Evolutionary conservation across 2,113 vertebrate species (phyloP).

Genomic region (Sphyrna mokarran): DNA sequence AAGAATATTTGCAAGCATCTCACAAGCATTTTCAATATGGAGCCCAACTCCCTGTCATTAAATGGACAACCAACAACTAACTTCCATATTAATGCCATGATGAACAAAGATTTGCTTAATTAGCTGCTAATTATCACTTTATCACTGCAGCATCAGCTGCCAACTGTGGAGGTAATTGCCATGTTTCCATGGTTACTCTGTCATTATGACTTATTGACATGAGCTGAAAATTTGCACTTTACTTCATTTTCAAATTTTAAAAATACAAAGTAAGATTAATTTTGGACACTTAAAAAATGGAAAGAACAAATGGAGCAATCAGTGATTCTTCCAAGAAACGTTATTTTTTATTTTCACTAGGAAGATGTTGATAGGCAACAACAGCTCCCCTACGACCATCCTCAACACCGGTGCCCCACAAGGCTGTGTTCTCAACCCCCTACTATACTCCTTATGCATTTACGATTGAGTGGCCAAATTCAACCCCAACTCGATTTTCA

Average conservation of each 20-base stretch:
- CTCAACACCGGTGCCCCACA: too few species aligned
- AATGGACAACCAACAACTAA: neutral
- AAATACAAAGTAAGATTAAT: neutral
- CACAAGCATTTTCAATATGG: neutral
- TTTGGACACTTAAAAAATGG: neutral
- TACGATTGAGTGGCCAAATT: too few species aligned
- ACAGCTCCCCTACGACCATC: too few species aligned
- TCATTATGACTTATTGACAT: slow-evolving; percentile 10
- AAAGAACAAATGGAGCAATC: neutral
- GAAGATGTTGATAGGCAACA: neutral
- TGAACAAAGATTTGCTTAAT: slow-evolving; percentile 31
- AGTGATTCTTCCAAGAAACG: neutral
- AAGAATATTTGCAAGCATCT: neutral
- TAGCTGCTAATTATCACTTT: slow-evolving; percentile 34
- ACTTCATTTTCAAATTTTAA: neutral
- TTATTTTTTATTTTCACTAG: neutral
- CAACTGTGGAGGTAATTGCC: slow-evolving; percentile 16
- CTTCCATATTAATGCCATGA: slow-evolving; percentile 24
- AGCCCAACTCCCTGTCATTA: neutral
- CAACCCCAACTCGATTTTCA: too few species aligned
- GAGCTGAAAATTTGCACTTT: neutral
- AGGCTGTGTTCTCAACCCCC: too few species aligned
- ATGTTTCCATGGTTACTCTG: slow-evolving; percentile 29
- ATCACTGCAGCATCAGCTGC: slow-evolving; percentile 19
- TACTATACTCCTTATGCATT: too few species aligned